These are phyloP conservation scores for Sebastes trivittatus DNA, from an alignment of 2,797 vertebrate genomes.

Conservation along the genomic window DNA sequence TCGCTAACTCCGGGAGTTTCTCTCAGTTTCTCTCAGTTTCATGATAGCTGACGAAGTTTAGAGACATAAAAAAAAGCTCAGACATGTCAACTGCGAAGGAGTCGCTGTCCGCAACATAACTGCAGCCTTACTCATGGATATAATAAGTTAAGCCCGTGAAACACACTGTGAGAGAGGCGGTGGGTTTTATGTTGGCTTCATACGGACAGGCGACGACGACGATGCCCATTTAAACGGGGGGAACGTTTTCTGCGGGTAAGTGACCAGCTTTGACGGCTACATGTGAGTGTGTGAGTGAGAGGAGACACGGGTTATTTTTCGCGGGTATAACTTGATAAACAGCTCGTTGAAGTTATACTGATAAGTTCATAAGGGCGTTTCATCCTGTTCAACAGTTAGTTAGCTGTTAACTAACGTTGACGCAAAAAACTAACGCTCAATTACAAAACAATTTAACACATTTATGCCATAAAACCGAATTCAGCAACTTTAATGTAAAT, in stretches of 20 bases:
- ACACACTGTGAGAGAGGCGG: slow-evolving; percentile 1
- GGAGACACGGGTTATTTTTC: background rate
- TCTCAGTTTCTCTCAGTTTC: slow-evolving; percentile 54
- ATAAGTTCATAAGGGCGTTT: background rate
- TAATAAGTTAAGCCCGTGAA: slow-evolving; percentile 9
- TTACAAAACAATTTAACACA: background rate
- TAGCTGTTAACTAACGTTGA: background rate
- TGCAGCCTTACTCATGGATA: slow-evolving; percentile 52
- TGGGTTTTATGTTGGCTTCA: background rate
- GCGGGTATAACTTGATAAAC: background rate
- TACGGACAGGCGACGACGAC: background rate
- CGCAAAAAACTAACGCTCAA: background rate
- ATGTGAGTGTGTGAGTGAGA: too few species aligned
- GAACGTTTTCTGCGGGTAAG: slow-evolving; percentile 47
- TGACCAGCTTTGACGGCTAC: background rate
- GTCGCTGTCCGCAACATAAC: slow-evolving; percentile 33
- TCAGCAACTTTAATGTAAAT: background rate
- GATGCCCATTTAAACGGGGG: slow-evolving; percentile 24
- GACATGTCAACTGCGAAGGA: slow-evolving; percentile 33
- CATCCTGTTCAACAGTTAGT: too few species aligned
- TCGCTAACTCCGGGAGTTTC: slow-evolving; percentile 49
- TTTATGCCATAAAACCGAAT: background rate
- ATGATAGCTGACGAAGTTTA: slow-evolving; percentile 35
- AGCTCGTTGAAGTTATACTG: background rate
- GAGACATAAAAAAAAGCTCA: background rate